Conservation (phyloP, 2,888 invertebrate genomes). For the Pseudanteris insignis region DNA sequence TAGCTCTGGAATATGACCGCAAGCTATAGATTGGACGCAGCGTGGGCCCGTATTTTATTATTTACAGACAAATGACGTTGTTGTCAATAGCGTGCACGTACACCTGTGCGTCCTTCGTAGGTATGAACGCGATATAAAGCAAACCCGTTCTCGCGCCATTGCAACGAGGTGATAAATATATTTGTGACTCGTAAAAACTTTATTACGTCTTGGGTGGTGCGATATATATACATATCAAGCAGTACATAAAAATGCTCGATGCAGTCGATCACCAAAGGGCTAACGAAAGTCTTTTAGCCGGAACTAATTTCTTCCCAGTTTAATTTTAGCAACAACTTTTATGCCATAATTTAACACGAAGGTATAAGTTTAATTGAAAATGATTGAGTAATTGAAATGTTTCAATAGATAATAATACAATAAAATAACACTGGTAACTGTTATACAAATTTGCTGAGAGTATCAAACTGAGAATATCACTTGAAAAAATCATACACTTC, state of each 20-base stretch:
- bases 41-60: constrained; percentile 18
- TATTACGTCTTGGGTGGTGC: constrained; percentile 38
- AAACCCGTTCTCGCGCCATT: constrained; percentile 17
- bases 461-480: too few species aligned
- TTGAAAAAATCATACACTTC: too few species aligned
- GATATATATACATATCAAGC: constrained; percentile 23
- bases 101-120: constrained; percentile 37
- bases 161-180: constrained; percentile 43
- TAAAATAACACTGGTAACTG: too few species aligned
- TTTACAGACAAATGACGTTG: constrained; percentile 1
- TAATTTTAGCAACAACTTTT: too few species aligned
- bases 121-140: constrained; percentile 21
- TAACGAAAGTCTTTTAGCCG: constrained; percentile 1
- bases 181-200: constrained; percentile 44
- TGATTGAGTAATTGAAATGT: too few species aligned
- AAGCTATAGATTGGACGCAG: constrained; percentile 16
- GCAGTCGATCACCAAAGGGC: constrained; percentile 2
- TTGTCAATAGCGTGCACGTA: constrained; percentile 20
- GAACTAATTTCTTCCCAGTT: background rate
- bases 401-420: too few species aligned
- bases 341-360: too few species aligned
- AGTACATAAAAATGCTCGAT: constrained; percentile 21
- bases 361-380: too few species aligned
- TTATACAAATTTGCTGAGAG: too few species aligned
- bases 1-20: background rate